Evolutionary conservation across 1,140 invertebrate genomes (phyloP).

Genomic region (Caenorhabditis inopinata): DNA sequence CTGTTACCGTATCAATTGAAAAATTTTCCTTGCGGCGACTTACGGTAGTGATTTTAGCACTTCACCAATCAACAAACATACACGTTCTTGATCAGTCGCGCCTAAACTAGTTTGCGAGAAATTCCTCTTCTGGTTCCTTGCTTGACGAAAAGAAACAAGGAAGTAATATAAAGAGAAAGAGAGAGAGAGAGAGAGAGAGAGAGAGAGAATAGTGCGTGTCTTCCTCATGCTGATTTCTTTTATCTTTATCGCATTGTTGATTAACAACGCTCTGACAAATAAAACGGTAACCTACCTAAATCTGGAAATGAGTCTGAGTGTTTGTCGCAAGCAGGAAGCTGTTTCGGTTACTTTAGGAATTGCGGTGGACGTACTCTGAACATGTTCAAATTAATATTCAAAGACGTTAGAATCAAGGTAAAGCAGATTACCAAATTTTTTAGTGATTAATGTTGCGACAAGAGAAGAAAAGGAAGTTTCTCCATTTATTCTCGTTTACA

Average conservation of each 20-base stretch:
- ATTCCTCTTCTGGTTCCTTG: neutral
- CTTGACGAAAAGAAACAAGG: neutral
- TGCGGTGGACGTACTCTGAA: constrained; percentile 16
- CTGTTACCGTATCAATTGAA: no score
- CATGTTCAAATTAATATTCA: neutral
- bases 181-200: no score
- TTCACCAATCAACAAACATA: neutral
- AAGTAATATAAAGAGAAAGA: no score
- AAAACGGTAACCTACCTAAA: neutral
- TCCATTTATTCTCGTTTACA: neutral
- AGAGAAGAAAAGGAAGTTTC: neutral
- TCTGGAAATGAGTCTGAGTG: neutral
- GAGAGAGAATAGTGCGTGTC: no score
- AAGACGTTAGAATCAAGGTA: neutral
- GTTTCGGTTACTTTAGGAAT: constrained; percentile 14
- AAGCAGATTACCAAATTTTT: neutral
- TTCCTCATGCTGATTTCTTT: no score
- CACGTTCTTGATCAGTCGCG: neutral
- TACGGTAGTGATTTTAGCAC: neutral
- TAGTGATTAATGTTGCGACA: neutral
- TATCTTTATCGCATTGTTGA: no score
- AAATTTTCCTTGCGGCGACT: no score
- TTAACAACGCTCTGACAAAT: neutral
- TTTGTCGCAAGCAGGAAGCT: constrained; percentile 11
- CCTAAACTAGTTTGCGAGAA: neutral